Conservation (phyloP, 1,140 invertebrate genomes). For the Caerostris darwini region DNA sequence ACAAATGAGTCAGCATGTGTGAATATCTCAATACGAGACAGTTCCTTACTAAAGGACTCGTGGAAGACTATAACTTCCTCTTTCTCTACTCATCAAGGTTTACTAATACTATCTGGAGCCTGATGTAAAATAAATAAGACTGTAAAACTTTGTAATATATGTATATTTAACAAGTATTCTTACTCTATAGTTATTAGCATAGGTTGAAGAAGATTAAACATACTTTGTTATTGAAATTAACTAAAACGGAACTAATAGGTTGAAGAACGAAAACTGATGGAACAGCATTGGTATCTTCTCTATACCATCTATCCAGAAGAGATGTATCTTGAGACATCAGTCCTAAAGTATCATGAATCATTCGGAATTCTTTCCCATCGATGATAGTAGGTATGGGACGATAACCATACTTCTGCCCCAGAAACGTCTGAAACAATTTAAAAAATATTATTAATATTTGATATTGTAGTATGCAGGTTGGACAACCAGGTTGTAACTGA, state of each 20-base stretch:
- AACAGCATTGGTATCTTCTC: constrained; percentile 97
- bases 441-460: not conserved
- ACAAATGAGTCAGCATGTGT: too few species aligned
- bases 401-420: constrained; percentile 99
- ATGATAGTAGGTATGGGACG: constrained; percentile 98
- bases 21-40: too few species aligned
- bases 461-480: too few species aligned
- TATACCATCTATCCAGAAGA: constrained; percentile 96
- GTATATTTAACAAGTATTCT: too few species aligned
- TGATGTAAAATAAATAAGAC: too few species aligned
- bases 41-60: too few species aligned
- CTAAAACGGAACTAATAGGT: constrained; percentile 97
- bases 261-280: constrained; percentile 94
- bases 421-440: constrained; percentile 87
- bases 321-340: constrained; percentile 89
- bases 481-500: too few species aligned
- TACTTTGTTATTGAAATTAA: constrained; percentile 99
- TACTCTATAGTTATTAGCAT: too few species aligned
- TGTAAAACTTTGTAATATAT: too few species aligned
- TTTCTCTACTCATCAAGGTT: too few species aligned
- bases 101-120: too few species aligned
- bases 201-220: not conserved
- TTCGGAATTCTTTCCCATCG: constrained; percentile 93
- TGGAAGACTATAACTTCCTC: too few species aligned
- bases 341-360: constrained; percentile 91